Base-by-base conservation (phyloP, 1,140 invertebrate genomes). In the Drosophila serrata region DNA sequence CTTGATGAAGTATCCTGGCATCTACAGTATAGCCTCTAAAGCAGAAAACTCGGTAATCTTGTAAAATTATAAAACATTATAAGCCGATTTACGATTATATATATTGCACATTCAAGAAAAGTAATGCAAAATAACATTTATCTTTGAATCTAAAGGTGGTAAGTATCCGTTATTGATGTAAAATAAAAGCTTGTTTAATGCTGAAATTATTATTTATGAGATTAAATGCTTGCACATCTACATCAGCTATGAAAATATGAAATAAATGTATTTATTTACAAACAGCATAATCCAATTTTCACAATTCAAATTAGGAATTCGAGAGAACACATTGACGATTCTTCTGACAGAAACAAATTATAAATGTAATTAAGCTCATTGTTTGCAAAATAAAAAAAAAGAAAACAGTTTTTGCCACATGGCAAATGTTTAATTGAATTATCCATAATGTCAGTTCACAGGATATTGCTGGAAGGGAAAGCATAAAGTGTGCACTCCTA, bases 1-100 rank as follows among this genome's bases (percentile, higher is more conserved):
- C 84, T 84, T 84, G 85, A 90, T 84, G 62, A 43, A 87, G 49
- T 70, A 55, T 59, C 40, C 72, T 51, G 51, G 58, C 57, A 15
- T 46, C 42, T 64, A 73, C 75, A 68, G 46, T 43, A 19, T 8
- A 15, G 17, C 43, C 49, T 39, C 55, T 42, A 3, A 5, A 6
- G 13, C 9, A 29, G 17, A 6, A 59, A n/a, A 12, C 6, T n/a
- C 6, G 7, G 17, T 0, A 19, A 33, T 22, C 6, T 19, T 11
- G 3, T 12, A 6, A 27, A 27, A 1, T n/a, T n/a, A 29, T n/a
- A 8, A 40, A 22, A 11, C 1, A 17, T 17, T 17, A 40, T 9
- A 9, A 17, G 8, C 9, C 11, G 8, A 11, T 9, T 9, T 9
- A 1, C 11, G 2, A 1, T 6, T 7, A 13, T 22, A 45, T 22